Evolutionary conservation across 35 echinoderm and acorn worm species (phyloP).

Genomic region (Apostichopus californicus): DNA sequence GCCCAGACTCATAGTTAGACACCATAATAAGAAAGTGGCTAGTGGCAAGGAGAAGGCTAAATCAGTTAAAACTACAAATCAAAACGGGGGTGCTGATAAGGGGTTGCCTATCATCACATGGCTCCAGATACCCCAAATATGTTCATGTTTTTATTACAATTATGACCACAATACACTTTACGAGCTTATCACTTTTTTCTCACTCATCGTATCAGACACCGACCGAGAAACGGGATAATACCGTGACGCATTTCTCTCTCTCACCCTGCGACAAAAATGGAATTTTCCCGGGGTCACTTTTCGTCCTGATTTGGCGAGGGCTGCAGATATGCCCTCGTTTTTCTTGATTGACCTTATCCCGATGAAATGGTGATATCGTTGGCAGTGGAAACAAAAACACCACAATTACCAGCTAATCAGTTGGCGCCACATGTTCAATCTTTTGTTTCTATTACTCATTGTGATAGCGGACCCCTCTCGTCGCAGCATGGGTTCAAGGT

Average conservation of each 20-base stretch:
- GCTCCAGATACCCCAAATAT: neutral
- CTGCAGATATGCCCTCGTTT: neutral
- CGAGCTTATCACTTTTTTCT: neutral
- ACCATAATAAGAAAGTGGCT: neutral
- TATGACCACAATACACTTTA: neutral
- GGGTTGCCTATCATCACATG: neutral
- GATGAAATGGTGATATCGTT: neutral
- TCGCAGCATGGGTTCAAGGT: conserved; percentile 35
- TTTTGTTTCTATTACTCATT: neutral
- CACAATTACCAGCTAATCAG: conserved; percentile 50
- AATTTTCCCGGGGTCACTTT: neutral
- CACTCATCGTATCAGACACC: neutral
- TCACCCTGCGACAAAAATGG: neutral
- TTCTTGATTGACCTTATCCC: conserved; percentile 6
- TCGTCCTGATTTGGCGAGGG: neutral
- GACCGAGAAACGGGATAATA: neutral
- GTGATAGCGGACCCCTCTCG: neutral
- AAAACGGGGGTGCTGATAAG: neutral
- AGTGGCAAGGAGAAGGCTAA: neutral
- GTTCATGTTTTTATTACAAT: neutral
- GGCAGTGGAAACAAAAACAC: conserved; percentile 22
- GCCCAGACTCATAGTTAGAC: neutral
- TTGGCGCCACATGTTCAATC: conserved; percentile 28
- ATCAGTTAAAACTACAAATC: neutral
- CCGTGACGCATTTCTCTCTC: neutral